Base-by-base conservation (phyloP, 2,888 invertebrate genomes). In the Malthinus flaveolus region DNA sequence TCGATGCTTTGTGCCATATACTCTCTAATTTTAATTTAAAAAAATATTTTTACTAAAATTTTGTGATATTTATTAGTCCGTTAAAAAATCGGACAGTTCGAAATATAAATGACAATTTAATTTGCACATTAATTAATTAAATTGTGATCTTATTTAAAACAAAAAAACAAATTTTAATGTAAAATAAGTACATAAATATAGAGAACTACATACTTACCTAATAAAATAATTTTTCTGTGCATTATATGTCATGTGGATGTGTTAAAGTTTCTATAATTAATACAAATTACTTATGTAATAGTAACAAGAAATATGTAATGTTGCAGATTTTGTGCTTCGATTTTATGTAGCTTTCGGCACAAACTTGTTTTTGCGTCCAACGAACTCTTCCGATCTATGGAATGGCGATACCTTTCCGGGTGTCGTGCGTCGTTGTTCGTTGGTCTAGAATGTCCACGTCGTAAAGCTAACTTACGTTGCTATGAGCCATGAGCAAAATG, bases 101-200 rank as follows among this genome's bases (percentile, higher is more conserved):
- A 23, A 23, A 23, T 23, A 23, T 23, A 23, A 23, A 23, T 23
- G 5, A 23, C 23, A 23, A 23, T 23, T 23, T 23, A 23, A 23
- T 23, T 23, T 23, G 23, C 23, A 23, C 23, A 23, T 23, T 23
- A 23, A 23, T 62, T 62, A 56, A 56, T 61, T 49, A 60, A 64
- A 63, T 67, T 70, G 70, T 70, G 70, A 71, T 71, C 69, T 67
- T 67, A 68, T 67, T 68, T 66, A 62, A 57, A 68, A 63, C 63
- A 66, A 65, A 65, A 65, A 49, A 23, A 23, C 23, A 23, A 23
- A 23, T 23, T 23, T 23, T 23, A 23, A 51, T 51, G 52, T 48
- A 53, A 58, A 51, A 53, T 65, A 58, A 56, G 57, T 36, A 65
- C 56, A 59, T 55, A 56, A 62, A 59, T 61, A 47, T 59, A 62